Evolutionary conservation across 2,113 vertebrate genomes (phyloP).

Genomic region (Emydocephalus ijimae): DNA sequence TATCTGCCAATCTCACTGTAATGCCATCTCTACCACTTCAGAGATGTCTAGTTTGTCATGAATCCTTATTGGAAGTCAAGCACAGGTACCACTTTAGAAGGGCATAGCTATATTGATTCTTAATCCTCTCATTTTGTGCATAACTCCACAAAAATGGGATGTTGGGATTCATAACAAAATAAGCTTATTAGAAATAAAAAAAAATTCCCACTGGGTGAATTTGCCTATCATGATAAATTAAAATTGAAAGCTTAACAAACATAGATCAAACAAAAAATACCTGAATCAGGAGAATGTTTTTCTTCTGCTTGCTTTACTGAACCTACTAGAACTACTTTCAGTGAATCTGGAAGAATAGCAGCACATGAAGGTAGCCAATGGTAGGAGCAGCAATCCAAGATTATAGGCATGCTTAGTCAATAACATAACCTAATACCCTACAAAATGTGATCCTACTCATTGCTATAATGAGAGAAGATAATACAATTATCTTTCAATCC

Average conservation of each 20-base stretch:
- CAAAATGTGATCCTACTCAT: not conserved
- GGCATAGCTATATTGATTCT: not conserved
- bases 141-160: not conserved
- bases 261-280: not conserved
- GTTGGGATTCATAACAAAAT: not conserved
- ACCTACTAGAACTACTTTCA: not conserved
- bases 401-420: not conserved
- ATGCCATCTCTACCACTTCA: not conserved
- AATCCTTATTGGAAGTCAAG: not conserved
- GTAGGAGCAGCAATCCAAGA: not conserved
- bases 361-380: not conserved
- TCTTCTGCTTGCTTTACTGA: not conserved
- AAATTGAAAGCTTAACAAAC: not conserved
- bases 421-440: not conserved
- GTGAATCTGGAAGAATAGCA: not conserved
- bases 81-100: not conserved
- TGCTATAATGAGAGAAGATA: not conserved
- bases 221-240: not conserved
- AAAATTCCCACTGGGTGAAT: not conserved
- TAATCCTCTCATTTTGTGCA: not conserved
- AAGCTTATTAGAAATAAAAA: not conserved
- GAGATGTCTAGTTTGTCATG: not conserved
- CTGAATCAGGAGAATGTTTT: not conserved
- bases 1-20: not conserved
- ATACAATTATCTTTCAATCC: not conserved